Conservation (phyloP, 2,888 invertebrate species). For the Phalera bucephala region DNA sequence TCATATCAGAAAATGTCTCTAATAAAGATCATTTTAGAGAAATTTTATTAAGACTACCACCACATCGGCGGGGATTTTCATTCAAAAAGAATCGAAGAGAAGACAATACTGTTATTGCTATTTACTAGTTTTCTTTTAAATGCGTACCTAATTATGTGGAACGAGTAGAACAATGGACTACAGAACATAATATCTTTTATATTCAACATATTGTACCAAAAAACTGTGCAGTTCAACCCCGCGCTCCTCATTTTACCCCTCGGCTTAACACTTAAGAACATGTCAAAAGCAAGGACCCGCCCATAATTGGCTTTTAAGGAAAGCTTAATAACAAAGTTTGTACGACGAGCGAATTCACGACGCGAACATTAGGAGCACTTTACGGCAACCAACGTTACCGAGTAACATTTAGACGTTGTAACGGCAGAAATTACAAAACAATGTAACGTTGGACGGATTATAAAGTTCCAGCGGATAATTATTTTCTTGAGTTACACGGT, state of each 20-base stretch:
- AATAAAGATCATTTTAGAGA: too few species aligned
- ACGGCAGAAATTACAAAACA: not conserved
- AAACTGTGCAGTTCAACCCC: not conserved
- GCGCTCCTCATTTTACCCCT: conserved; percentile 4
- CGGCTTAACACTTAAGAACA: conserved; percentile 7
- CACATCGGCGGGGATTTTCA: too few species aligned
- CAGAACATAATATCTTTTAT: too few species aligned
- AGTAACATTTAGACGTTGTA: not conserved
- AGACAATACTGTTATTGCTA: too few species aligned
- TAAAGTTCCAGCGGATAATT: not conserved
- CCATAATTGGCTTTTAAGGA: conserved; percentile 33
- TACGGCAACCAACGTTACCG: conserved; percentile 15
- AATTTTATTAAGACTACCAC: too few species aligned
- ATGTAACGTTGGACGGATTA: too few species aligned
- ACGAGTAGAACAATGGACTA: too few species aligned
- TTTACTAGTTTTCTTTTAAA: too few species aligned
- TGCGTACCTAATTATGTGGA: not conserved
- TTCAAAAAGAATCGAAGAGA: too few species aligned
- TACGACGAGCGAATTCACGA: conserved; percentile 27
- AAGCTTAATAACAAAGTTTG: conserved; percentile 42
- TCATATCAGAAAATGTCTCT: too few species aligned
- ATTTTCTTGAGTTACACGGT: too few species aligned
- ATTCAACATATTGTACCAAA: not conserved
- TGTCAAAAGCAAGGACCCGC: conserved; percentile 20
- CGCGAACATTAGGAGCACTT: conserved; percentile 33